These are phyloP conservation scores for Carollia perspicillata DNA, from an alignment of 2,113 vertebrate species.

Conservation along the genomic window DNA sequence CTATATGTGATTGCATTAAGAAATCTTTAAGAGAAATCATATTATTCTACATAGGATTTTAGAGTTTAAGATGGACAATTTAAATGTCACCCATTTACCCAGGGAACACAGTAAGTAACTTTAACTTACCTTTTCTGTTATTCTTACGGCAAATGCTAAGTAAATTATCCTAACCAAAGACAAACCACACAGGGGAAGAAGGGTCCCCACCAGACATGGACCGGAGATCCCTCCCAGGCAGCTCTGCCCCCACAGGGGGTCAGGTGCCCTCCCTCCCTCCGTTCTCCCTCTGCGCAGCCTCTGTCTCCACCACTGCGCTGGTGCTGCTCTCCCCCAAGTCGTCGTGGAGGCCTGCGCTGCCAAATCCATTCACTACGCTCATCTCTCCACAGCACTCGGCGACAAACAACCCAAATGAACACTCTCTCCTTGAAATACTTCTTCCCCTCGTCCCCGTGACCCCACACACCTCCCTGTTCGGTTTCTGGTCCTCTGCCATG, in stretches of 20 bases:
- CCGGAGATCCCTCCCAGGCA: not conserved
- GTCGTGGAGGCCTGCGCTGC: not conserved
- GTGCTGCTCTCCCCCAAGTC: not conserved
- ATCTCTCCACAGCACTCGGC: not conserved
- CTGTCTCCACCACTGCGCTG: not conserved
- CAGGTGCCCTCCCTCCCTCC: not conserved
- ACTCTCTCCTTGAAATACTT: not conserved
- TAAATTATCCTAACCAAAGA: not conserved
- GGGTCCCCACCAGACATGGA: not conserved
- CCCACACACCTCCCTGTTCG: not conserved
- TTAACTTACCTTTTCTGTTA: not conserved
- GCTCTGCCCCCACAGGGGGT: not conserved
- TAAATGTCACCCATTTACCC: not conserved
- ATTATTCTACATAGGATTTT: not conserved
- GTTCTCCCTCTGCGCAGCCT: not conserved
- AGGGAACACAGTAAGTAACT: not conserved
- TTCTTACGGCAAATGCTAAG: not conserved
- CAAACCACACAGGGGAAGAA: not conserved
- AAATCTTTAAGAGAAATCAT: not conserved
- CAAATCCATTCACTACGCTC: not conserved
- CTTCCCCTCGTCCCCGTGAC: not conserved
- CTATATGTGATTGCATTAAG: not conserved
- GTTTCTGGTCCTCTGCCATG: not conserved
- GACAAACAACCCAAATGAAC: not conserved
- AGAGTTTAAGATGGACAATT: not conserved